phyloP scores from a whole-genome alignment of 92 coral and sea anemone genomes.

The Epizoanthus fatuus region DNA sequence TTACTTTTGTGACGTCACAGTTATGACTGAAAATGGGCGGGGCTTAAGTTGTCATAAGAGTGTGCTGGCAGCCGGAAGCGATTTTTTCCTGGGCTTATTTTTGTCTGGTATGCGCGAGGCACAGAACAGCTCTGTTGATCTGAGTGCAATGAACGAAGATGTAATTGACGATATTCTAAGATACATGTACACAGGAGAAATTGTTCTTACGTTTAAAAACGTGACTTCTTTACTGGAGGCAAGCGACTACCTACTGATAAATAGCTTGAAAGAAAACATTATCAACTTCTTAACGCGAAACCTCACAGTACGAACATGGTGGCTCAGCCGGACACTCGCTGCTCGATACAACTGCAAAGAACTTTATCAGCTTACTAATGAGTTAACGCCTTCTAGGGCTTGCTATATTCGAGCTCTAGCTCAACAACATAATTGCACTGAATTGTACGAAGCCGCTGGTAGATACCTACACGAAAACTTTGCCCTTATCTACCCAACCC shows the following conservation, averaged over 20 bases:
- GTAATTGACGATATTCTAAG: not conserved
- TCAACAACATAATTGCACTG: not conserved
- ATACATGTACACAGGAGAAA: slow-evolving; percentile 16
- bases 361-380: not conserved
- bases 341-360: slow-evolving; percentile 17
- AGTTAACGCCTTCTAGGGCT: not conserved
- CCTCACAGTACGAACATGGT: slow-evolving; percentile 23
- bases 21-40: slow-evolving; percentile 11
- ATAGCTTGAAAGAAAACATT: slow-evolving; percentile 12
- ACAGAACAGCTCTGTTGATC: not conserved
- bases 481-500: not conserved
- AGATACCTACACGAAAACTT: not conserved
- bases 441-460: not conserved
- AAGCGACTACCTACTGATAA: slow-evolving; percentile 3
- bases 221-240: slow-evolving; percentile 14
- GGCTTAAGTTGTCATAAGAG: slow-evolving; percentile 1
- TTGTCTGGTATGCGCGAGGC: slow-evolving; percentile 20
- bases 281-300: not conserved
- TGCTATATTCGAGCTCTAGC: not conserved
- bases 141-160: not conserved
- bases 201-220: slow-evolving; percentile 1
- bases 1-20: slow-evolving; percentile 17
- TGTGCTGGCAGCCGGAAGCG: slow-evolving; percentile 19
- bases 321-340: slow-evolving; percentile 20
- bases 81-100: slow-evolving; percentile 25